Base-by-base conservation (phyloP, 2,888 invertebrate genomes). In the Leucozona laternaria region DNA sequence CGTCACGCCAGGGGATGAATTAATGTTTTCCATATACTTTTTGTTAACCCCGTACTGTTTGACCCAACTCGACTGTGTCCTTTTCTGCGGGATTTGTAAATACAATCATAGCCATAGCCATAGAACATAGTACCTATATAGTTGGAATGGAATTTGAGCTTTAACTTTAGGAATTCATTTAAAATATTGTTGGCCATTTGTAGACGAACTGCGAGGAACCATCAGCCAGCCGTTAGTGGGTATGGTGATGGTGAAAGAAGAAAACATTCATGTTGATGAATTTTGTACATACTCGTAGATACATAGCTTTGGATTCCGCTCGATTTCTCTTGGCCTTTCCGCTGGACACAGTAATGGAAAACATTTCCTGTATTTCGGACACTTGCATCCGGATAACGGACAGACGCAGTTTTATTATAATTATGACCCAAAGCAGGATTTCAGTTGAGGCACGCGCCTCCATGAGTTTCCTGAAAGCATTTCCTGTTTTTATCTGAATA, bases 1-100 rank as follows among this genome's bases (percentile, higher is more conserved):
- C 86, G 82, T 86, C 86, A 86, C 86, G 79, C 86, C 86, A 82
- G 86, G 86, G 82, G 86, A 86, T 82, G 85, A 86, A 86, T 86
- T 82, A 86, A 86, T 86, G 85, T 78, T 62, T 75, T 82, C 66
- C 73, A 75, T 86, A 75, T 66, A 31, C 31, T 78, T 81, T 77
- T 72, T 55, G 70, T 60, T 53, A 70, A 55, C 60, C 66, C 77
- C 57, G 68, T 28, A 58, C 57, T 53, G 50, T n/a, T 20, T 78
- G 57, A 0, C 15, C 53, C 50, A 64, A 71, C 53, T 76, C 72
- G 60, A 72, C 48, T 77, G 68, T 22, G 50, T 37, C 25, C 53
- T 50, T 7, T 22, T 22, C 6, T 40, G 28, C 13, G n/a, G 62
- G 15, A 22, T 48, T 34, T 20, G 66, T 57, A 77, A 73, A 40